Evolutionary conservation across 2,888 invertebrate species (phyloP), one percentile per base, ranked within the genome.

Genomic region (Dysmachus trigonus): DNA sequence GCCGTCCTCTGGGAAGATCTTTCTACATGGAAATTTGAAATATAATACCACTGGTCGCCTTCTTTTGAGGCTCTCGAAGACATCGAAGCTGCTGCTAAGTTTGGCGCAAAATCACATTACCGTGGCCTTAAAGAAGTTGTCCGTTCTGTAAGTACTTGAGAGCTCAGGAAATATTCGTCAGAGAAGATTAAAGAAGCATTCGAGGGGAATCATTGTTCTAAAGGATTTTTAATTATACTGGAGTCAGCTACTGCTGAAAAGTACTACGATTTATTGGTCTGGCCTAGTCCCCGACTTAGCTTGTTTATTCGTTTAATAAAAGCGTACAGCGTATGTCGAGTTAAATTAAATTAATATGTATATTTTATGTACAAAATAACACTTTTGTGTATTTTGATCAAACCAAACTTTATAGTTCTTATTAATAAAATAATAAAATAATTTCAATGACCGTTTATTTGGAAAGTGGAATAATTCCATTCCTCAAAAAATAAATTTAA

Each of bases 1-100:
- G 31, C 41, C 30, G 73, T 84, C 41, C 84, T 84, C 30, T 41
- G 72, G 84, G 84, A 73, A 72, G 31, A 73, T 72, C 71, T 53
- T 41, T 30, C 62, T 82, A 71, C 82, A n/a, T 31, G 38, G 31
- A n/a, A 47, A 27, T 27, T 62, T 27, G 22, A 10, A 62, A 62
- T 22, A 62, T 22, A 62, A 41, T 62, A 8, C 62, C 62, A 62
- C 22, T 62, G 62, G 62, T 22, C 62, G 62, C 62, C 4, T 62
- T 27, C 18, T 10, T 6, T 62, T 62, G 62, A 62, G 18, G 62
- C 22, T 27, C 22, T 27, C 62, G 62, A 62, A 62, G 22, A 7
- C 22, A 62, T 62, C 15, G 62, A 22, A 3, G 8, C 62, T 62
- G 62, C 27, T 62, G 62, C 22, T 10, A 62, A 62, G 38, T 76